phyloP scores from a whole-genome alignment of 2,888 invertebrate species.

The Melieria omissa region DNA sequence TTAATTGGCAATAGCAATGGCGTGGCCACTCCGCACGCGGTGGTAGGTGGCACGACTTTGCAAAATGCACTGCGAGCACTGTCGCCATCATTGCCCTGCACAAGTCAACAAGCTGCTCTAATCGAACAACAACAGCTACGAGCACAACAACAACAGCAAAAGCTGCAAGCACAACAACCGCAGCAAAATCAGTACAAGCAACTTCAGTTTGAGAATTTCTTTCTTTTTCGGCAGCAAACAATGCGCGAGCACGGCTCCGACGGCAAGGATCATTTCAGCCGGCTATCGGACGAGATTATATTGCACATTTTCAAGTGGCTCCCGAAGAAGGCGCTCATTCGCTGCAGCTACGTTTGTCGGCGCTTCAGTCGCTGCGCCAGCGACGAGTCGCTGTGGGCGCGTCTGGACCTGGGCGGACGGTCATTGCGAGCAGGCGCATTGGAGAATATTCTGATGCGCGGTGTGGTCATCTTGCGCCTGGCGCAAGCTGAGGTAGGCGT shows the following conservation, averaged over 20 bases:
- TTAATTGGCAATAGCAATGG: neutral
- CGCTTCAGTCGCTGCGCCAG: slow-evolving; percentile 83
- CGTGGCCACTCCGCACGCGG: slow-evolving; percentile 19
- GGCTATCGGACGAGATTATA: slow-evolving; percentile 87
- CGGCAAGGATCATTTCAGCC: slow-evolving; percentile 74
- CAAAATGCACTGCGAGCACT: slow-evolving; percentile 36
- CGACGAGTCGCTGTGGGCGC: slow-evolving; percentile 88
- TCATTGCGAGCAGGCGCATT: slow-evolving; percentile 76
- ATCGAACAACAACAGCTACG: slow-evolving; percentile 45
- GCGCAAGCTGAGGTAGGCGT: slow-evolving; percentile 79
- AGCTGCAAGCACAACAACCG: slow-evolving; percentile 36
- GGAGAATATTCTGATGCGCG: slow-evolving; percentile 79
- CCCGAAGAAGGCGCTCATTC: slow-evolving; percentile 79
- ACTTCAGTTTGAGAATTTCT: slow-evolving; percentile 57
- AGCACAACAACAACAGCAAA: slow-evolving; percentile 39
- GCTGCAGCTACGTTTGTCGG: slow-evolving; percentile 79
- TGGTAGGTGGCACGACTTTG: slow-evolving; percentile 30
- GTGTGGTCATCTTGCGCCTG: slow-evolving; percentile 81
- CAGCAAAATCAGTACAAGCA: slow-evolving; percentile 39
- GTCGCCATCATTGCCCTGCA: slow-evolving; percentile 54
- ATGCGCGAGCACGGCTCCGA: slow-evolving; percentile 51
- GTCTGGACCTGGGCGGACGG: slow-evolving; percentile 82
- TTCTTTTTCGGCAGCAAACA: slow-evolving; percentile 59
- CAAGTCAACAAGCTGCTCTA: slow-evolving; percentile 55
- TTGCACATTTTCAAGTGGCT: slow-evolving; percentile 85